phyloP scores from a whole-genome alignment of 2,113 vertebrate species.

The Suricata suricatta region DNA sequence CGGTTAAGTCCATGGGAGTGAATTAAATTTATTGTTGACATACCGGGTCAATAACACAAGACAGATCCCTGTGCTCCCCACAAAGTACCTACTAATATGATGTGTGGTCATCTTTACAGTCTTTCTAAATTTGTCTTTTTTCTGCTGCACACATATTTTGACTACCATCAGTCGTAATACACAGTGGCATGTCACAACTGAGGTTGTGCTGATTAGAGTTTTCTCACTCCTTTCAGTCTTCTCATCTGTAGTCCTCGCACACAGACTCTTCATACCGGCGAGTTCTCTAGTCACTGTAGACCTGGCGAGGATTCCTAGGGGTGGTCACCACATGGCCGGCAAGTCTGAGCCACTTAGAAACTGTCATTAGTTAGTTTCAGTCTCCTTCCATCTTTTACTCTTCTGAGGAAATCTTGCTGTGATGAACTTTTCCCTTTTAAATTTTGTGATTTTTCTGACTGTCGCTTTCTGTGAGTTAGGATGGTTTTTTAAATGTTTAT shows the following conservation, averaged over 20 bases:
- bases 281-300: background rate
- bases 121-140: background rate
- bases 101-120: background rate
- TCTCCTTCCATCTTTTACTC: background rate
- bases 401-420: background rate
- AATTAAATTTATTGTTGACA: background rate
- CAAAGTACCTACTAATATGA: background rate
- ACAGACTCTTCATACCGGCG: background rate
- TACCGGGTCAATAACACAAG: background rate
- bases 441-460: background rate
- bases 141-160: background rate
- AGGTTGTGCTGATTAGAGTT: background rate
- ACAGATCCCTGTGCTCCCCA: background rate
- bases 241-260: background rate
- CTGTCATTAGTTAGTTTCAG: background rate
- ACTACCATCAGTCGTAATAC: background rate
- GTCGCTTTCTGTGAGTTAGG: background rate
- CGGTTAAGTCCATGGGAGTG: background rate
- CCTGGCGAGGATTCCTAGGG: background rate
- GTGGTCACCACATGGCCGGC: background rate
- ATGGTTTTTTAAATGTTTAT: background rate
- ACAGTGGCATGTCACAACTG: background rate
- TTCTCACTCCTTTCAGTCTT: background rate
- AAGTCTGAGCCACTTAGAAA: background rate
- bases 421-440: background rate